Percentiles rank a stretch among this genome's conserved stretches.
phyloP scores from a whole-genome alignment of 2,888 invertebrate species.

The Aporophyla lueneburgensis region DNA sequence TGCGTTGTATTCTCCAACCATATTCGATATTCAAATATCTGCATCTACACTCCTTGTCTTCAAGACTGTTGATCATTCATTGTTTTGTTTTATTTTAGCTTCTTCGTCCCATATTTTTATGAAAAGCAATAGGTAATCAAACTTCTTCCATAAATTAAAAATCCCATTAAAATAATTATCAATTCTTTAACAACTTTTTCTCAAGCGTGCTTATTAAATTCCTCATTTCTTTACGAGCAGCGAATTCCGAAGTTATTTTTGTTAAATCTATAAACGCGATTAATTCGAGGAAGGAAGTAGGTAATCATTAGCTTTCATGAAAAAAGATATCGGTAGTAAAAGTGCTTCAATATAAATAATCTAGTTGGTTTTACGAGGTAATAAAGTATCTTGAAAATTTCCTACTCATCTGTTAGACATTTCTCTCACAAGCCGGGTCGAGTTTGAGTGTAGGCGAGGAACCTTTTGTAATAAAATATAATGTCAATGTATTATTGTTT shows the following conservation, averaged over 20 bases:
- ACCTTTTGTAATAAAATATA: conserved; percentile 62
- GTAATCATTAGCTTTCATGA: conserved; percentile 72
- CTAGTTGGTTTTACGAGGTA: conserved; percentile 73
- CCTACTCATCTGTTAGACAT: conserved; percentile 67
- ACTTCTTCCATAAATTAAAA: conserved; percentile 44
- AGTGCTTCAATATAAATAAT: conserved; percentile 73
- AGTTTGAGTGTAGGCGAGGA: conserved; percentile 63
- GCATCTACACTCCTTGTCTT: background rate
- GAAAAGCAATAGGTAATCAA: conserved; percentile 28
- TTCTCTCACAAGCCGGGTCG: conserved; percentile 59
- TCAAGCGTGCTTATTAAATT: conserved; percentile 59
- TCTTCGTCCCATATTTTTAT: background rate
- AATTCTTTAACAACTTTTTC: conserved; percentile 58
- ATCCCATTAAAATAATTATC: conserved; percentile 52
- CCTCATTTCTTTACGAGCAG: conserved; percentile 59
- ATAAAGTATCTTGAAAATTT: conserved; percentile 73
- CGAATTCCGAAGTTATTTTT: conserved; percentile 62
- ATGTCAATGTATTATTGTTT: conserved; percentile 62
- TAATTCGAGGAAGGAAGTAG: conserved; percentile 72
- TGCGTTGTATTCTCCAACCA: background rate
- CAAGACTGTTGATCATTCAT: conserved; percentile 5
- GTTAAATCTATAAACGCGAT: conserved; percentile 66
- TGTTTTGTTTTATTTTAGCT: conserved; percentile 7
- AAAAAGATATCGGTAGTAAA: conserved; percentile 73
- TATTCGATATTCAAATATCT: background rate